Base-by-base conservation (phyloP, 2,113 vertebrate species). In the Ictalurus furcatus region DNA sequence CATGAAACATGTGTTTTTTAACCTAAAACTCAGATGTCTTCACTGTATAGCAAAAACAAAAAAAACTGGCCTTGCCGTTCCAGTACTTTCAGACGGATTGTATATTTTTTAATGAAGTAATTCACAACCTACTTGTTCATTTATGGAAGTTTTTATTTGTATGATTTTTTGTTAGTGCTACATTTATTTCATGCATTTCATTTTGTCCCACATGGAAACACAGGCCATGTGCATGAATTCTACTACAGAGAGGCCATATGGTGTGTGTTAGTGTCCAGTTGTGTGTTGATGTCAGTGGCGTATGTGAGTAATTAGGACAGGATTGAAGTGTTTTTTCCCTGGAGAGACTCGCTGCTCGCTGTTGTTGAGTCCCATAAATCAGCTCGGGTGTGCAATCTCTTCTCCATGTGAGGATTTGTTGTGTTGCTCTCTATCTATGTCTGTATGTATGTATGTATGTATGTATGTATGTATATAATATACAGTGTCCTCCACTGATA, bases 231-330 rank as follows among this genome's bases (percentile, higher is more conserved):
- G 88, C 73, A 84, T 88, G 61, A 82, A 44, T 58, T 71, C 30
- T 34, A 19, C 69, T 21, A 74, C 23, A 74, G 40, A 61, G 76
- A 79, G 92, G 89, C 90, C 94, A 95, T 94, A 92, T 96, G 95
- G 92, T 93, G 92, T 91, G 89, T 92, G 94, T 96, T 93, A 94
- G 88, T 92, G 91, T 92, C 89, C 91, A 93, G 94, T 94, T 94
- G 92, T 87, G 93, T 92, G 93, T 92, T 95, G 93, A 94, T 95
- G 94, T 96, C 94, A 94, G 87, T 93, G 94, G 93, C 87, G 90
- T 94, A 90, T 95, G 94, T 93, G 92, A 94, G 92, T 87, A 93
- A 92, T 94, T 93, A 95, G 87, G 85, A 58, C 73, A 74, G 87
- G 69, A 84, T 63, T 85, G 80, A 88, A 91, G 87, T 87, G 91